Percentiles rank a stretch among this genome's conserved stretches.
Conservation (phyloP, 2,797 vertebrate genomes). For the Characodon lateralis region DNA sequence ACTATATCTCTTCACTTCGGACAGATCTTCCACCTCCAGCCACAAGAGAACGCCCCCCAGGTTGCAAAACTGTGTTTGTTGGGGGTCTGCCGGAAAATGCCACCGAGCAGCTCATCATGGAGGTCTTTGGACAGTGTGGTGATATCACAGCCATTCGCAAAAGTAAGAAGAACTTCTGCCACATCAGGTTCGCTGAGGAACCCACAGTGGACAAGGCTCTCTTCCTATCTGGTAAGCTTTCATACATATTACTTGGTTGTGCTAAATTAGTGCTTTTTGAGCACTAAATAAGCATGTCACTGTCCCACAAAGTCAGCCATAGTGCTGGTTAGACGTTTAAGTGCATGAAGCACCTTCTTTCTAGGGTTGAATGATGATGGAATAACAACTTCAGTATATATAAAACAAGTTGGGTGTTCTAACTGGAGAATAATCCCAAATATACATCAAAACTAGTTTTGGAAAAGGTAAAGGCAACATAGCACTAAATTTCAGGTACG, state of each 20-base stretch:
- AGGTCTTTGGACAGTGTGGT: constrained; percentile 94
- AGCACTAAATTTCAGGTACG: too few species aligned
- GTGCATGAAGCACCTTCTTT: not conserved
- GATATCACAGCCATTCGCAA: constrained; percentile 94
- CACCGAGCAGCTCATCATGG: constrained; percentile 92
- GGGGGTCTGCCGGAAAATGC: constrained; percentile 93
- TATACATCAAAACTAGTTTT: not conserved
- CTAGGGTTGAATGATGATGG: not conserved
- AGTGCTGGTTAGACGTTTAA: not conserved
- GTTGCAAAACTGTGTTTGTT: constrained; percentile 96
- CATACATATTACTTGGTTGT: not conserved
- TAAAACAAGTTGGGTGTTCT: not conserved
- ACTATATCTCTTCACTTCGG: not conserved
- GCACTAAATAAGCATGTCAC: not conserved
- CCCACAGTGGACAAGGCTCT: constrained; percentile 94
- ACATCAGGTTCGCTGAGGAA: constrained; percentile 94
- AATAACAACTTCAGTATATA: not conserved
- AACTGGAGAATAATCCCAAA: not conserved
- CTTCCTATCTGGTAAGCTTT: constrained; percentile 88
- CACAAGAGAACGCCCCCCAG: constrained; percentile 92
- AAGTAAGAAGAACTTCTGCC: constrained; percentile 97
- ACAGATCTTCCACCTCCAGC: constrained; percentile 94
- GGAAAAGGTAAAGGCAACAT: not conserved
- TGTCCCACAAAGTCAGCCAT: not conserved
- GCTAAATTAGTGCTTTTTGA: not conserved